Evolutionary conservation across 2,888 invertebrate species (phyloP), one percentile per base, ranked within the genome.

Genomic region (Euzophera pinguis): DNA sequence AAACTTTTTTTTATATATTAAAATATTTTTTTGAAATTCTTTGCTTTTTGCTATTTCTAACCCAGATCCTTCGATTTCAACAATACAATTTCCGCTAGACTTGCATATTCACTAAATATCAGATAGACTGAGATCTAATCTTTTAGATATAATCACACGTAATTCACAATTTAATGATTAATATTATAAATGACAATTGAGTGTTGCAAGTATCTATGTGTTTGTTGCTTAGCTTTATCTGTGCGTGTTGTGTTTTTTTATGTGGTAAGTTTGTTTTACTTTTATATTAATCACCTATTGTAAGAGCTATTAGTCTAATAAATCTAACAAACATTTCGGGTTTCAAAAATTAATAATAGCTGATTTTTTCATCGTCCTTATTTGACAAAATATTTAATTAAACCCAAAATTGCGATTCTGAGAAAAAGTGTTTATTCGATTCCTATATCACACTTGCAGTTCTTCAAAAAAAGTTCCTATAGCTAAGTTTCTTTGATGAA

Each of bases 1-100:
- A 58, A 56, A 56, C 69, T 59, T 64, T 69, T 67, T 61, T 64
- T 75, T 76, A 75, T 69, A 79, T 73, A 71, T 71, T 32, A 72
- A 73, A 68, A 70, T 32, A 1, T 72, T 73, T 75, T 72, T 73
- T 68, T 61, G 68, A 73, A 70, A 55, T 50, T 59, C 60, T 57
- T 65, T 61, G 64, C 67, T 63, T 60, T 65, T 56, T 64, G 59
- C 65, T 64, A 48, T 58, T 10, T 14, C 10, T n/a, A 45, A 34
- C 66, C 47, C 47, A 50, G 35, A 53, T 52, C 60, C 32, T 39
- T 38, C n/a, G n/a, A 38, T 38, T 14, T 14, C 1, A 39, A 14
- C 9, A 39, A 39, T 10, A 32, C 10, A 32, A 6, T 32, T 32
- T 32, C 7, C 10, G 10, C 8, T 2, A 32, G 29, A 29, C 29